Evolutionary conservation across 1,140 invertebrate genomes (phyloP).

Genomic region (Glossosoma conforme): DNA sequence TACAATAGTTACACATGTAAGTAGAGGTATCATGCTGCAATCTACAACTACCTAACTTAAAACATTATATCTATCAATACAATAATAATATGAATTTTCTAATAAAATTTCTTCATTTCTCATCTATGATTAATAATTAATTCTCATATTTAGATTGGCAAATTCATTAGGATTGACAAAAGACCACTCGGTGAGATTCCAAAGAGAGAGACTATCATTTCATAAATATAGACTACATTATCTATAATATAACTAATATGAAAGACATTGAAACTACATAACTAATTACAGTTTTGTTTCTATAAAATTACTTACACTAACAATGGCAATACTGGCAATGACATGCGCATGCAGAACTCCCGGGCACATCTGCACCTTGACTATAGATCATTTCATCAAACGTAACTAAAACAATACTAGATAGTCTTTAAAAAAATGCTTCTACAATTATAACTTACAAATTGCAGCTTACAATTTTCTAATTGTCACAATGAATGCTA

Average conservation of each 20-base stretch:
- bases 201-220: too few relatives aligned
- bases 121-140: too few relatives aligned
- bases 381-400: slow-evolving; percentile 13
- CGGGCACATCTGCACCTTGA: slow-evolving; percentile 24
- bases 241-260: background rate
- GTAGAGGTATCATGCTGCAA: too few relatives aligned
- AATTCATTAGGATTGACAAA: too few relatives aligned
- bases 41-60: too few relatives aligned
- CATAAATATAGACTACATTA: background rate
- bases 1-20: too few relatives aligned
- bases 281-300: slow-evolving; percentile 17
- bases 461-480: slow-evolving; percentile 3
- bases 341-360: slow-evolving; percentile 26
- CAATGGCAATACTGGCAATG: slow-evolving; percentile 33
- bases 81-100: too few relatives aligned
- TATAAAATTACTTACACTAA: slow-evolving; percentile 28
- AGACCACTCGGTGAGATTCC: too few relatives aligned
- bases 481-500: slow-evolving; percentile 17
- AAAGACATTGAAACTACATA: slow-evolving; percentile 3
- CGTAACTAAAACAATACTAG: slow-evolving; percentile 3
- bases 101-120: too few relatives aligned
- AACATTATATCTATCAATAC: too few relatives aligned
- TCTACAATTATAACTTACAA: background rate
- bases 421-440: slow-evolving; percentile 1
- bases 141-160: too few relatives aligned